phyloP scores from a whole-genome alignment of 2,113 vertebrate genomes.

The Lathamus discolor region DNA sequence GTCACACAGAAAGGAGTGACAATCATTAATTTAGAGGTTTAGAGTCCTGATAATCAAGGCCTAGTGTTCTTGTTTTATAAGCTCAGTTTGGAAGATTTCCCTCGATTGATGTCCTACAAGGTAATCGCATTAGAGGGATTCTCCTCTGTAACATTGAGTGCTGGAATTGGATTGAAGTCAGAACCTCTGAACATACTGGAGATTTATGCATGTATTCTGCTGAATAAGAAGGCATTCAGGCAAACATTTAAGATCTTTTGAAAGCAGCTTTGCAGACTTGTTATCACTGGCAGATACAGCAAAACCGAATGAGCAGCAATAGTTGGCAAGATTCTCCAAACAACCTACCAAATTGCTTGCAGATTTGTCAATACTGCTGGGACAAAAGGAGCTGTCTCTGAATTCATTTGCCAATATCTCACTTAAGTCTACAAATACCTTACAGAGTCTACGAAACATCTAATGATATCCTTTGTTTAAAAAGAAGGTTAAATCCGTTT shows the following conservation, averaged over 20 bases:
- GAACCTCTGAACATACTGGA: neutral
- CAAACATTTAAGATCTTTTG: neutral
- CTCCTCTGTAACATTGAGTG: fast-evolving
- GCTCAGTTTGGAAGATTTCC: neutral
- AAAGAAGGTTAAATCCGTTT: neutral
- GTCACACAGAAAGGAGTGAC: neutral
- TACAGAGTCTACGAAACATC: neutral
- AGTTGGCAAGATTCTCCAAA: neutral
- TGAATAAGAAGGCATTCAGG: neutral
- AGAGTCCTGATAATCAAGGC: neutral
- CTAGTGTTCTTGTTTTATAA: neutral
- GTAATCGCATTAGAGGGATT: slow-evolving; percentile 28
- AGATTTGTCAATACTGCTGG: neutral
- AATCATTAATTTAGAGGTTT: neutral
- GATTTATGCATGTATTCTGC: neutral
- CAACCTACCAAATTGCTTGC: neutral
- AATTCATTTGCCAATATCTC: neutral
- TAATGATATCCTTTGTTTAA: neutral
- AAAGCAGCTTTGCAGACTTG: neutral
- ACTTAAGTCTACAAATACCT: neutral
- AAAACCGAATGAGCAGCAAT: neutral
- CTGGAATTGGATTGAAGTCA: neutral
- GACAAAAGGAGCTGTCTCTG: neutral
- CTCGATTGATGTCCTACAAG: neutral
- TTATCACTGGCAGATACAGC: neutral